A percentile compares a stretch with the other conserved stretches of the same genome.
phyloP scores from a whole-genome alignment of 2,888 invertebrate genomes.

The Aleiodes alternator region DNA sequence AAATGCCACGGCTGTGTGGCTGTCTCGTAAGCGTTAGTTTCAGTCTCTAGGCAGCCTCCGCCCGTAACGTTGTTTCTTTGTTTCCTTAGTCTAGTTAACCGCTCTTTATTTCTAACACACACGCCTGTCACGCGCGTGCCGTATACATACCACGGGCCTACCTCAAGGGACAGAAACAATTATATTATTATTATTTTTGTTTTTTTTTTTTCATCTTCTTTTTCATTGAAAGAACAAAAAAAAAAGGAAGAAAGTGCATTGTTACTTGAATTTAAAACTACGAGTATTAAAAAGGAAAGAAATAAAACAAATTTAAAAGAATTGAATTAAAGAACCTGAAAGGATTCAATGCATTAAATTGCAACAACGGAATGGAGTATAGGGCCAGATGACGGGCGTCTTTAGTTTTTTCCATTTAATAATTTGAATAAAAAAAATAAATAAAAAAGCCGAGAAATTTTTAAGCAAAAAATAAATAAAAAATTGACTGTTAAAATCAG shows the following conservation, averaged over 20 bases:
- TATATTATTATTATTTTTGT: background rate
- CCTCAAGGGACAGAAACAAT: constrained; percentile 8
- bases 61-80: constrained; percentile 68
- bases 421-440: too few species aligned
- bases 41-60: constrained; percentile 71
- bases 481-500: background rate
- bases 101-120: constrained; percentile 52
- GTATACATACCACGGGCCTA: constrained; percentile 22
- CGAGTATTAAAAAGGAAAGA: constrained; percentile 8
- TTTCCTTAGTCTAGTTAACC: constrained; percentile 69
- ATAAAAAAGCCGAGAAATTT: background rate
- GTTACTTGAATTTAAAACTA: background rate
- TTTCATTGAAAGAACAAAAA: constrained; percentile 14
- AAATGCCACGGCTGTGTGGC: constrained; percentile 34
- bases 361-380: constrained; percentile 35
- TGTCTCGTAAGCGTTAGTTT: constrained; percentile 37
- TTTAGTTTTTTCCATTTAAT: constrained; percentile 19
- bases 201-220: background rate
- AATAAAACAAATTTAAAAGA: background rate
- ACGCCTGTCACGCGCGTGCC: constrained; percentile 55
- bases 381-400: constrained; percentile 41
- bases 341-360: constrained; percentile 3
- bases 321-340: too few species aligned
- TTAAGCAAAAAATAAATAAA: background rate
- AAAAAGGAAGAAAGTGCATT: constrained; percentile 15